Evolutionary conservation across 2,888 invertebrate species (phyloP).

Genomic region (Ctena decussata): DNA sequence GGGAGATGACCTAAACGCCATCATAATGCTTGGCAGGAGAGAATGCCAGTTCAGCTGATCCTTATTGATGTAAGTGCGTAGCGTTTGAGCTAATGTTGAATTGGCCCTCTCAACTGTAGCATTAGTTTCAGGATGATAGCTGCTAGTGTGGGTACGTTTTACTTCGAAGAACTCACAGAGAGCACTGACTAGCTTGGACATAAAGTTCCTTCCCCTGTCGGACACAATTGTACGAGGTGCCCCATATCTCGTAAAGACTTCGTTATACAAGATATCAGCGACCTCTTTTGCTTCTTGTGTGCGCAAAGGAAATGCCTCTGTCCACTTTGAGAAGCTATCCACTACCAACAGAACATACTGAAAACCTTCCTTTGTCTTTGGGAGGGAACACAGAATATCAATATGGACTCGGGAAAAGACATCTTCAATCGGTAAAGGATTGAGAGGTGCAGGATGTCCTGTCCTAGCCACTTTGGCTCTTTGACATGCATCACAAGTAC

Average conservation of each 20-base stretch:
- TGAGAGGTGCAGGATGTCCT: constrained; percentile 3
- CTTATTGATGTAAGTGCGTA: constrained; percentile 44
- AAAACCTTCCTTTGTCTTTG: constrained; percentile 42
- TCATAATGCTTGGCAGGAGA: constrained; percentile 47
- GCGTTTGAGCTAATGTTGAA: constrained; percentile 37
- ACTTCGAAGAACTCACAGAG: constrained; percentile 33
- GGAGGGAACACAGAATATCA: neutral
- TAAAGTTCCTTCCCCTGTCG: constrained; percentile 34
- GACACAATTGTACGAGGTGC: constrained; percentile 41
- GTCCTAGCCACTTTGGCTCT: neutral
- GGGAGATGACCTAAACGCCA: constrained; percentile 50
- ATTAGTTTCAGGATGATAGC: constrained; percentile 44
- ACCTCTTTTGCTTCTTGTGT: constrained; percentile 29
- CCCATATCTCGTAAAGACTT: constrained; percentile 23
- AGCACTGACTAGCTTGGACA: constrained; percentile 25
- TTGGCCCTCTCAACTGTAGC: constrained; percentile 49
- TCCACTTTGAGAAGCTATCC: constrained; percentile 3
- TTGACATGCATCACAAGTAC: constrained; percentile 20
- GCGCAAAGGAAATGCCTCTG: constrained; percentile 16
- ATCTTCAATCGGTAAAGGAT: neutral
- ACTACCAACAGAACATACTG: constrained; percentile 22
- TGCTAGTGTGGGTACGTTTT: neutral
- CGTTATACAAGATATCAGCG: constrained; percentile 10
- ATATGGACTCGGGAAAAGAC: constrained; percentile 45
- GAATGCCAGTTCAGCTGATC: constrained; percentile 51